Conservation (phyloP, 2,888 invertebrate species). For the Thyatira batis region DNA sequence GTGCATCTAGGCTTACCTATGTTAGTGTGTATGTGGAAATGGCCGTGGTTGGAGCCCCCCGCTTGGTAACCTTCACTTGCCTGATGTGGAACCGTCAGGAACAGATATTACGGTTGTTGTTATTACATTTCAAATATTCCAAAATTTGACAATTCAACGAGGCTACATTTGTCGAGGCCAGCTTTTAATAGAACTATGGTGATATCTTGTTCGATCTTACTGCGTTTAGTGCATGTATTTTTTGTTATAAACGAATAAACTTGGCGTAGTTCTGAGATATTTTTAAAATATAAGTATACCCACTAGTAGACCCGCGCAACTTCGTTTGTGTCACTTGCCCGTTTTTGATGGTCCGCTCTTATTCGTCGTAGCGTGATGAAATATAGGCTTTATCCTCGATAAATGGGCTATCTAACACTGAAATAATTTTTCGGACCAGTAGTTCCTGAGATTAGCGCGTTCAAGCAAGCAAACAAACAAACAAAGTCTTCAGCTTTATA, state of each 20-base stretch:
- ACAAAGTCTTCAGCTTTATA: too few relatives aligned
- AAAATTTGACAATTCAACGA: conserved; percentile 22
- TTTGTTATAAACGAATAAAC: neutral
- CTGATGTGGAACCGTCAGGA: conserved; percentile 27
- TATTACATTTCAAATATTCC: conserved; percentile 21
- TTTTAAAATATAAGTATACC: too few relatives aligned
- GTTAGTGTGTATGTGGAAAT: conserved; percentile 34
- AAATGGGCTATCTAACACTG: too few relatives aligned
- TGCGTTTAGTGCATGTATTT: conserved; percentile 2
- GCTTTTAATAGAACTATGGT: conserved; percentile 11
- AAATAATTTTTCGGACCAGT: too few relatives aligned
- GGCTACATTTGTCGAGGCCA: conserved; percentile 9
- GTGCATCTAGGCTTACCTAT: conserved; percentile 34
- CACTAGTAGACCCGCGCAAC: too few relatives aligned
- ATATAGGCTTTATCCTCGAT: too few relatives aligned
- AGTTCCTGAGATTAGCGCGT: too few relatives aligned
- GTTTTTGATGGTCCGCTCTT: too few relatives aligned
- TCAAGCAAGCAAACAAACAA: too few relatives aligned
- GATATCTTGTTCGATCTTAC: conserved; percentile 10
- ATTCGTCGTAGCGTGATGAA: too few relatives aligned
- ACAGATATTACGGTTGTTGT: conserved; percentile 21
- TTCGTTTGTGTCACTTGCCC: too few relatives aligned
- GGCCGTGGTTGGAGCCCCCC: conserved; percentile 30
- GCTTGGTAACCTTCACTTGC: conserved; percentile 36
- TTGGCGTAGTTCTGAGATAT: neutral